Percentiles rank a stretch among this genome's conserved stretches.
Evolutionary conservation across 2,797 vertebrate species (phyloP).

Genomic region (Sebastes reedi): DNA sequence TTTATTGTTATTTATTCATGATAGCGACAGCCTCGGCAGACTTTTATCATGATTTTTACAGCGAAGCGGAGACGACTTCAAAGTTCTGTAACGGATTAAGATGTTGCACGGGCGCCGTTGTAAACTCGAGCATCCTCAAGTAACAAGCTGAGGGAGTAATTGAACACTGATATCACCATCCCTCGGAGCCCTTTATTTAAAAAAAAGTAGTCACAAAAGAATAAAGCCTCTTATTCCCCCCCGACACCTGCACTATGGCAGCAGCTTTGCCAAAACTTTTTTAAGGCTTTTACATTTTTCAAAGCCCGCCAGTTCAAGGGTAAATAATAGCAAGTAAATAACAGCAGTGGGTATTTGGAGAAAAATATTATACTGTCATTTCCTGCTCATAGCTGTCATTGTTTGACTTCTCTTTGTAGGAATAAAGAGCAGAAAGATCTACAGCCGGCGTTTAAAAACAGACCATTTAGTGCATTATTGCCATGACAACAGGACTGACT

Average conservation of each 20-base stretch:
- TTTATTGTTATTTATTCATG: conserved; percentile 22
- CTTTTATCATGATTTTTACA: conserved; percentile 32
- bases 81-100: conserved; percentile 31
- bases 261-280: conserved; percentile 51
- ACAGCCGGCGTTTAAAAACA: not conserved
- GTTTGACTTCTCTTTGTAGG: not conserved
- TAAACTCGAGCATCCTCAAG: conserved; percentile 28
- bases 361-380: not conserved
- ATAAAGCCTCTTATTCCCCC: conserved; percentile 40
- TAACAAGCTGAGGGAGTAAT: conserved; percentile 41
- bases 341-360: not conserved
- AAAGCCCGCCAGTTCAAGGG: conserved; percentile 33
- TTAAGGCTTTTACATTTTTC: conserved; percentile 27
- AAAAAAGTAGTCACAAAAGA: conserved; percentile 44
- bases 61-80: not conserved
- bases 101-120: conserved; percentile 12
- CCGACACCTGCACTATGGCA: conserved; percentile 31
- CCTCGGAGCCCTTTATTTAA: conserved; percentile 13
- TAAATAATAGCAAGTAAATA: conserved; percentile 39
- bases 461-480: not conserved
- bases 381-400: not conserved
- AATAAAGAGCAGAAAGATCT: not conserved
- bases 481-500: not conserved
- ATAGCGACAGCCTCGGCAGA: conserved; percentile 6
- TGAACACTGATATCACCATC: conserved; percentile 32